phyloP scores from a whole-genome alignment of 2,888 invertebrate species.

The Unio delphinus region DNA sequence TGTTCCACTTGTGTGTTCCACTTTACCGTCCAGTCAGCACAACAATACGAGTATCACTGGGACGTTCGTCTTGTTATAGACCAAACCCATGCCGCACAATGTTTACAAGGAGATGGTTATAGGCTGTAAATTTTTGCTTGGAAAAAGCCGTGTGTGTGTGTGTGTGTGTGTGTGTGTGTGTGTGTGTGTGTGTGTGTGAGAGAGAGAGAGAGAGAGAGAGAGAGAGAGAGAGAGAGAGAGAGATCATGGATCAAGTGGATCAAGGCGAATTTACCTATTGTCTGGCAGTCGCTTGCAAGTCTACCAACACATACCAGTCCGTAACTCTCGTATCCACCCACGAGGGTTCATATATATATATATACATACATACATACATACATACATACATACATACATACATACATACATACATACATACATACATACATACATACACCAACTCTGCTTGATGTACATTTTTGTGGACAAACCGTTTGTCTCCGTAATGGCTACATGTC shows the following conservation, averaged over 20 bases:
- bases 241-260: conserved; percentile 8
- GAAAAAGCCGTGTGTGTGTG: conserved; percentile 14
- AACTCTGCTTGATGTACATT: too few relatives aligned
- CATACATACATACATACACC: too few relatives aligned
- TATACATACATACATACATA: too few relatives aligned
- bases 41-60: conserved; percentile 18
- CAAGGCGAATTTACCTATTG: conserved; percentile 27
- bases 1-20: conserved; percentile 13
- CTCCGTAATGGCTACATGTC: too few relatives aligned
- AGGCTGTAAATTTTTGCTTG: conserved; percentile 23
- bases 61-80: conserved; percentile 24
- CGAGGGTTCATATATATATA: conserved; percentile 20
- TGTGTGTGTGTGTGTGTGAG: too few relatives aligned
- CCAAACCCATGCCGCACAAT: conserved; percentile 26
- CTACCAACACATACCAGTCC: conserved; percentile 32
- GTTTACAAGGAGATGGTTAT: conserved; percentile 26
- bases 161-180: too few relatives aligned
- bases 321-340: conserved; percentile 18
- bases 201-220: conserved; percentile 6
- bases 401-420: too few relatives aligned
- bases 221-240: too few relatives aligned
- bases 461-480: too few relatives aligned
- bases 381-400: too few relatives aligned
- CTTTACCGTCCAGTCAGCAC: conserved; percentile 27
- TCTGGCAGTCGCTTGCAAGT: conserved; percentile 34